Conservation (phyloP, 37 sponge, comb jelly and placozoan genomes). For the Halichondria panicea region DNA sequence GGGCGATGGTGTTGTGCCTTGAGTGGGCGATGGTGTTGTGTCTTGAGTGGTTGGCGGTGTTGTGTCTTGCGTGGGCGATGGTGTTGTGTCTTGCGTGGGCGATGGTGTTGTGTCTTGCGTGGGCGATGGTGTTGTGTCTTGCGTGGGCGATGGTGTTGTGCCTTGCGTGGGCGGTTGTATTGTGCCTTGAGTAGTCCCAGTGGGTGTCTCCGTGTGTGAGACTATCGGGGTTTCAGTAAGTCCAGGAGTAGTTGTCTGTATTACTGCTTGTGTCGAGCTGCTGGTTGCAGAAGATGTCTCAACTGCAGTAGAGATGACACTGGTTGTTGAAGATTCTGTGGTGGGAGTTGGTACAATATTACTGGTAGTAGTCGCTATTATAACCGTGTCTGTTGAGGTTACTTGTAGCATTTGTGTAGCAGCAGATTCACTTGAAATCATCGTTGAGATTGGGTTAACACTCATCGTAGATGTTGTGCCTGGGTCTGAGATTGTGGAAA, state of each 20-base stretch:
- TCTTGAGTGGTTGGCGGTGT: conserved; percentile 1
- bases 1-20: background rate
- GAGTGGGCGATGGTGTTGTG: background rate
- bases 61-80: background rate
- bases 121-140: background rate
- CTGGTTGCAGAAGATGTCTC: too few relatives aligned
- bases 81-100: background rate
- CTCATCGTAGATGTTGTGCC: too few relatives aligned
- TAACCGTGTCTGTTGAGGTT: background rate
- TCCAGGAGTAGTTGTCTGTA: too few relatives aligned
- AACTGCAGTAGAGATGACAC: too few relatives aligned
- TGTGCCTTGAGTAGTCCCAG: background rate
- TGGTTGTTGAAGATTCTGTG: conserved; percentile 9
- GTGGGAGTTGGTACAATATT: too few relatives aligned
- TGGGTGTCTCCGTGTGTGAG: too few relatives aligned
- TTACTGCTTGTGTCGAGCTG: too few relatives aligned
- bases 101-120: background rate
- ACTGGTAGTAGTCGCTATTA: background rate
- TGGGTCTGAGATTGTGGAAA: too few relatives aligned
- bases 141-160: background rate
- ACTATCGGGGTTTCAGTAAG: too few relatives aligned
- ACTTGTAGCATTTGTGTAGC: too few relatives aligned
- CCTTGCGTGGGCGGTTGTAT: background rate
- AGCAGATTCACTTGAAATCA: too few relatives aligned
- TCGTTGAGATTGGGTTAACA: too few relatives aligned